phyloP scores from a whole-genome alignment of 1,140 invertebrate species.

The Phocides pigmalion region DNA sequence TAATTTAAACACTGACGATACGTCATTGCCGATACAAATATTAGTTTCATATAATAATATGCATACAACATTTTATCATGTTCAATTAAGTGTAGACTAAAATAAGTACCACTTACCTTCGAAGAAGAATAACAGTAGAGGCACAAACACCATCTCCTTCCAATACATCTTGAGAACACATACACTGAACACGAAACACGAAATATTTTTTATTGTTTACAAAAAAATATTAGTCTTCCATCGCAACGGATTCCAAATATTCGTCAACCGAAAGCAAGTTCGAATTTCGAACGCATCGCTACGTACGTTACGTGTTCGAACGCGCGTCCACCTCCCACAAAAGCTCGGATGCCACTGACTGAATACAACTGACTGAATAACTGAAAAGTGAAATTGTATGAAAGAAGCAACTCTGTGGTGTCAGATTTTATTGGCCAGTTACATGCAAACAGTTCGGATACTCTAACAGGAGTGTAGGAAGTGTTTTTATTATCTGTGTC shows the following conservation, averaged over 20 bases:
- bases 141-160: conserved; percentile 34
- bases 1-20: no score
- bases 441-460: conserved; percentile 33
- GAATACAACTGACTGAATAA: neutral
- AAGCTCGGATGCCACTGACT: conserved; percentile 36
- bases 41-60: no score
- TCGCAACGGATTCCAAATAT: conserved; percentile 19
- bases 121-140: conserved; percentile 41
- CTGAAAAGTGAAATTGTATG: conserved; percentile 33
- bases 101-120: conserved; percentile 49
- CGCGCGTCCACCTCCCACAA: conserved; percentile 32
- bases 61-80: no score
- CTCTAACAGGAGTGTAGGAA: conserved; percentile 14
- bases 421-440: conserved; percentile 34
- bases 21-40: no score
- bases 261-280: conserved; percentile 18
- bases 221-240: conserved; percentile 8
- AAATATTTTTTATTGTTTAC: conserved; percentile 6
- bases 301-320: conserved; percentile 25
- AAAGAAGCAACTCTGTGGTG: conserved; percentile 14
- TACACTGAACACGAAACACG: conserved; percentile 18
- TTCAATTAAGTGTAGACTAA: no score
- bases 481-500: conserved; percentile 13
- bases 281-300: conserved; percentile 30
- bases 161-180: conserved; percentile 39